Percentiles rank a stretch among this genome's conserved stretches.
These are phyloP conservation scores for Ectemnius lituratus DNA, from an alignment of 2,888 invertebrate genomes.

Conservation along the genomic window DNA sequence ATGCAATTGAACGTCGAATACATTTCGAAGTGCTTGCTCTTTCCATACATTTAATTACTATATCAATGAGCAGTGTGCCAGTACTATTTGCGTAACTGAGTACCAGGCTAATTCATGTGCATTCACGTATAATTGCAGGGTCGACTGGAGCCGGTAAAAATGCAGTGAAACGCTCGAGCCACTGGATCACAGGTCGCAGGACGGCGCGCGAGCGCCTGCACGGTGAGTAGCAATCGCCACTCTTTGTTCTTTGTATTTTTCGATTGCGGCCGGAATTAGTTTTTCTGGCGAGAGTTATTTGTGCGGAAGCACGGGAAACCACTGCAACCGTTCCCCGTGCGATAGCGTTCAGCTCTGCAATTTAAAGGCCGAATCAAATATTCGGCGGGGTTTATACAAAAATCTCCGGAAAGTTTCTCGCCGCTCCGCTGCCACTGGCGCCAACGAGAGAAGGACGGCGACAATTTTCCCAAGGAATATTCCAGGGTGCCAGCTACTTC, in stretches of 20 bases:
- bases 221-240: background rate
- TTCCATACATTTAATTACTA: no score
- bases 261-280: no score
- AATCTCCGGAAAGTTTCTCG: conserved; percentile 38
- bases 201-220: no score
- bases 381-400: conserved; percentile 28
- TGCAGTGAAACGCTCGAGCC: conserved; percentile 27
- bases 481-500: conserved; percentile 28
- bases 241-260: background rate
- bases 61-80: no score
- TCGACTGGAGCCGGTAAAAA: background rate
- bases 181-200: no score
- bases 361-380: conserved; percentile 35
- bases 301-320: background rate
- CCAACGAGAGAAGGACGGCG: conserved; percentile 20
- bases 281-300: no score
- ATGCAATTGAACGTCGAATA: no score
- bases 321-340: background rate
- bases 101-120: background rate
- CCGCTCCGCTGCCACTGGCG: conserved; percentile 12
- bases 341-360: conserved; percentile 40
- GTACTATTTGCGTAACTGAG: no score
- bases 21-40: no score
- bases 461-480: conserved; percentile 52
- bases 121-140: conserved; percentile 19